Conservation (phyloP, 2,113 vertebrate genomes). For the Pagrus major region DNA sequence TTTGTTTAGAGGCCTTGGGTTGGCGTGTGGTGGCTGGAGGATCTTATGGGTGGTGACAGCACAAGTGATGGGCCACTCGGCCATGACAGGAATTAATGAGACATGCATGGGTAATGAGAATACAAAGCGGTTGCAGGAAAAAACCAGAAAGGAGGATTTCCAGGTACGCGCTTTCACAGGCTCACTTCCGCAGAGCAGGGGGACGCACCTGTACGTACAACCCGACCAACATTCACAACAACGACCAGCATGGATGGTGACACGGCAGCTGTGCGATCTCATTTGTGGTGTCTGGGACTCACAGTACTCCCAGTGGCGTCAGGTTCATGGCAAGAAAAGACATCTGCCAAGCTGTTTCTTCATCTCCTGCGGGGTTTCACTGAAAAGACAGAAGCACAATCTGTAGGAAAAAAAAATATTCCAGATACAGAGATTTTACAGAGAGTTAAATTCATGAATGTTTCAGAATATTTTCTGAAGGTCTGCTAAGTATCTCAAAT, state of each 20-base stretch:
- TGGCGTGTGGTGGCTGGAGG: slow-evolving; percentile 28
- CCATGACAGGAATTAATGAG: slow-evolving; percentile 80
- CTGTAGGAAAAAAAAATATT: slow-evolving; percentile 9
- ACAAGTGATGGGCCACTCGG: slow-evolving; percentile 51
- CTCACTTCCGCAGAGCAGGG: slow-evolving; percentile 18
- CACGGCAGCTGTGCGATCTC: slow-evolving; percentile 64
- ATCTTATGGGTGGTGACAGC: slow-evolving; percentile 51
- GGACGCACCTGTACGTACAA: slow-evolving; percentile 31
- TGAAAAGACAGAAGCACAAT: slow-evolving; percentile 7
- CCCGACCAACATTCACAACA: slow-evolving; percentile 16
- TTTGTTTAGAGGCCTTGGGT: slow-evolving; percentile 53
- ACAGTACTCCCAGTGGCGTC: slow-evolving; percentile 30
- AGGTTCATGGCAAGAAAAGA: slow-evolving; percentile 51
- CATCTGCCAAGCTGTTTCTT: slow-evolving; percentile 52
- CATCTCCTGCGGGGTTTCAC: slow-evolving; percentile 37
- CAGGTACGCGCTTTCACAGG: slow-evolving; percentile 41
- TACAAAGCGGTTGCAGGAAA: slow-evolving; percentile 60
- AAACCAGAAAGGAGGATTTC: slow-evolving; percentile 66
- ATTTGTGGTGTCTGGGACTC: slow-evolving; percentile 41
- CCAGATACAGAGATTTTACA: not conserved
- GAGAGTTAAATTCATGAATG: not conserved
- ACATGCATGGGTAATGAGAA: slow-evolving; percentile 76
- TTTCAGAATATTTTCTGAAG: not conserved
- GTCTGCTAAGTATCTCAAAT: slow-evolving; percentile 17
- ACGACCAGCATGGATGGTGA: slow-evolving; percentile 20